Evolutionary conservation across 2,113 vertebrate species (phyloP).

Genomic region (Accipiter cooperii): DNA sequence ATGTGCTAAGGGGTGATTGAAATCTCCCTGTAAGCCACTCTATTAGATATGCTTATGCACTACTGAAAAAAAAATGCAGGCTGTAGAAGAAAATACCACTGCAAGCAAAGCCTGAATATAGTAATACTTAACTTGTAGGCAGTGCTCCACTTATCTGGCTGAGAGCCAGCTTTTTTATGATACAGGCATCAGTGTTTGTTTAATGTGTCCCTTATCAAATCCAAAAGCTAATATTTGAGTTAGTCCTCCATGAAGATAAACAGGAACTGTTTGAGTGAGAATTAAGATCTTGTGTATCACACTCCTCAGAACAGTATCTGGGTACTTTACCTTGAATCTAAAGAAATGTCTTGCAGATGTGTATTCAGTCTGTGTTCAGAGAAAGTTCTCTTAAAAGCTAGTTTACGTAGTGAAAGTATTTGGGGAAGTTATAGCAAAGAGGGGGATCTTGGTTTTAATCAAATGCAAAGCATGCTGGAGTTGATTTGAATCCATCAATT

Average conservation of each 20-base stretch:
- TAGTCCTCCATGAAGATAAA: constrained; percentile 14
- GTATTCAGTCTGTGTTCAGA: not conserved
- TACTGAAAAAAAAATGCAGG: not conserved
- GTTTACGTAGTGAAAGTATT: not conserved
- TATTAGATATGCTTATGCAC: not conserved
- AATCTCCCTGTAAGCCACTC: constrained; percentile 15
- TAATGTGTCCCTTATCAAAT: constrained; percentile 34
- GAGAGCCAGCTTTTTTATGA: not conserved
- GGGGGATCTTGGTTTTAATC: not conserved
- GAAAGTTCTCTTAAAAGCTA: not conserved
- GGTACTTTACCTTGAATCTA: not conserved
- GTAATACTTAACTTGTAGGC: not conserved
- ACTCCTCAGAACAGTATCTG: not conserved
- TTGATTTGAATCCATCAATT: not conserved
- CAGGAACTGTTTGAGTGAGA: constrained; percentile 18
- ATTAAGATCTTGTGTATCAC: not conserved
- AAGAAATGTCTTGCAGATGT: not conserved
- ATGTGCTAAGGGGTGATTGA: not conserved
- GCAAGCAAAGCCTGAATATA: not conserved
- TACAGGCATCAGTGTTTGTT: not conserved
- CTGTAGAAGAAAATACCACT: not conserved
- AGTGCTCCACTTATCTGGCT: not conserved
- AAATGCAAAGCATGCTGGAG: not conserved
- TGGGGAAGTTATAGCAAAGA: not conserved
- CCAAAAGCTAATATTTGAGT: constrained; percentile 38